Base-by-base conservation (phyloP, 2,888 invertebrate genomes). In the Parapristionchus giblindavisi region DNA sequence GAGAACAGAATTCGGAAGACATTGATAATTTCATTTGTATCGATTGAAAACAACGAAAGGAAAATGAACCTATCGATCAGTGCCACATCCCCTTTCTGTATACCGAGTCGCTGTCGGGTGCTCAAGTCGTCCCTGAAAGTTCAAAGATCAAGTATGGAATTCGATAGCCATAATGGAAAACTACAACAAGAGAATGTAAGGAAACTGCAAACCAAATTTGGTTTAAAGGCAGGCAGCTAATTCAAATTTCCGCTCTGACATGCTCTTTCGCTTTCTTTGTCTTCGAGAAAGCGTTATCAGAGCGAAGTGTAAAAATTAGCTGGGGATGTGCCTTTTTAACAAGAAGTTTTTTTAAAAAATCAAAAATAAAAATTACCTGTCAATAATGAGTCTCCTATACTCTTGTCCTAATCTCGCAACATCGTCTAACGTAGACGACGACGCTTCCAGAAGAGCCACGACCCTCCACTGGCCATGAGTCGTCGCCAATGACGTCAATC, bases 1-100 rank as follows among this genome's bases (percentile, higher is more conserved):
- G n/a, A n/a, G n/a, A n/a, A n/a, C n/a, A n/a, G n/a, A n/a, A n/a
- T n/a, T n/a, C n/a, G n/a, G n/a, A n/a, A n/a, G n/a, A n/a, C n/a
- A n/a, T n/a, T n/a, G n/a, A n/a, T n/a, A n/a, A n/a, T n/a, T n/a
- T n/a, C n/a, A n/a, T n/a, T n/a, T n/a, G n/a, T n/a, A n/a, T n/a
- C 4, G 36, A 66, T 51, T 29, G n/a, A 27, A 24, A 36, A 36
- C 34, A 21, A 2, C 24, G 2, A 34, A 1, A 29, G 17, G 6
- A 29, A 21, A 29, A 54, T 34, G 11, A 14, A 68, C 68, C 68
- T 40, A 52, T 68, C 68, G 24, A 68, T 52, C 21, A 68, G 36
- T 3, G 68, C 68, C 1, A 52, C 68, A 14, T 68, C 68, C 29
- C 43, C 34, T 3, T 27, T 38, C 0, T 56, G 54, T 29, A 56